Evolutionary conservation across 1,140 invertebrate species (phyloP).

Genomic region (Drosophila biarmipes): DNA sequence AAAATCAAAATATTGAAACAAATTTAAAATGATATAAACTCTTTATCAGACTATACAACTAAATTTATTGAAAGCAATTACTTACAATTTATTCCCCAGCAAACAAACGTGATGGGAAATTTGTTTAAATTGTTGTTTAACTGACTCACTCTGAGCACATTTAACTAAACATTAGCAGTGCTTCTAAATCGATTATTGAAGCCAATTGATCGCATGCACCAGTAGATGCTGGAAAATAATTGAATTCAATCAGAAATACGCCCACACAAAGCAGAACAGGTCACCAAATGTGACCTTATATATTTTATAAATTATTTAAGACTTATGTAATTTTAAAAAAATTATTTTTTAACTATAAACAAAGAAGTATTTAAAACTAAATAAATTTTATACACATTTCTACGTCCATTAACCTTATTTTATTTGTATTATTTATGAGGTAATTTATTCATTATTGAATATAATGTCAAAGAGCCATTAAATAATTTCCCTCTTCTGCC

Average conservation of each 20-base stretch:
- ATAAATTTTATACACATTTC: too few relatives aligned
- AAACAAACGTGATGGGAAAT: conserved; percentile 11
- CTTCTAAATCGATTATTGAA: conserved; percentile 12
- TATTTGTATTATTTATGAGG: too few relatives aligned
- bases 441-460: too few relatives aligned
- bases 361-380: too few relatives aligned
- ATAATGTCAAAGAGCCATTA: too few relatives aligned
- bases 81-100: conserved; percentile 11
- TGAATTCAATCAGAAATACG: conserved; percentile 5
- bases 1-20: not conserved
- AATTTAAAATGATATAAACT: not conserved
- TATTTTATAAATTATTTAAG: too few relatives aligned
- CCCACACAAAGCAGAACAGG: not conserved
- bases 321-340: too few relatives aligned
- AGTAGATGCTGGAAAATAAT: conserved; percentile 7
- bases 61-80: not conserved
- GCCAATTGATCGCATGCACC: conserved; percentile 12
- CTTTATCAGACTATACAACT: not conserved
- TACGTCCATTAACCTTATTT: too few relatives aligned
- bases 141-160: conserved; percentile 5
- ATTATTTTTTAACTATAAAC: too few relatives aligned
- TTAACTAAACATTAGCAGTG: conserved; percentile 10
- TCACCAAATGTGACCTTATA: not conserved
- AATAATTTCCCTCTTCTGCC: not conserved
- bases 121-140: not conserved